Base-by-base conservation (phyloP, 2,113 vertebrate genomes). In the Phyllopteryx taeniolatus region DNA sequence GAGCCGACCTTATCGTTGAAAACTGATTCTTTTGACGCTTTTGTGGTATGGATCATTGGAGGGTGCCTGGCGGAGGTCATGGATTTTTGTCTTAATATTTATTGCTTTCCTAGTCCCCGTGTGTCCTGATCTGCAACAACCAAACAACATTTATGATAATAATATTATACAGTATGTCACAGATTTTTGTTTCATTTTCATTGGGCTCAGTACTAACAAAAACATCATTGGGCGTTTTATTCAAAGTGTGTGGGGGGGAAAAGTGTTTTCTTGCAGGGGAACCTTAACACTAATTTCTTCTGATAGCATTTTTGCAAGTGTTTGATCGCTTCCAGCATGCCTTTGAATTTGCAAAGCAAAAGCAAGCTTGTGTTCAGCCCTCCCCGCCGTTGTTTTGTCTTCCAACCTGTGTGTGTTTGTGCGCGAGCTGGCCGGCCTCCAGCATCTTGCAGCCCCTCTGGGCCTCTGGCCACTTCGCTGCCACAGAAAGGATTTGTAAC, bases 401-500 rank as follows among this genome's bases (percentile, higher is more conserved):
- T 59, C 39, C 33, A 60, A 33, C n/a, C 8, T 71, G 33, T 71
- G 67, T 78, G 72, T 67, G 61, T 54, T 46, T 59, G 47, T 63
- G 4, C n/a, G 56, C 31, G 31, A 68, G 53, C 75, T 82, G 68
- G 80, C 79, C 51, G n/a, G 47, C 71, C 70, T 84, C 70, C 79
- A 85, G 72, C 65, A 72, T 78, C 76, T 81, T 53, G 27, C 63
- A 73, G 67, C 67, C 61, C 66, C 49, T 44, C 67, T 20, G 73
- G 73, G 77, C 73, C 68, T 75, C 9, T 60, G 77, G 77, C 77
- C 77, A 73, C 74, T 80, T 66, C 19, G 76, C 61, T 44, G 47
- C 75, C 72, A 80, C 71, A 79, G 54, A 83, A 71, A 68, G 69
- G 71, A 81, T 91, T 86, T 89, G 86, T 85, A 77, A 78, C 75